Conservation (phyloP, 2,797 vertebrate species). For the Leuciscus waleckii region DNA sequence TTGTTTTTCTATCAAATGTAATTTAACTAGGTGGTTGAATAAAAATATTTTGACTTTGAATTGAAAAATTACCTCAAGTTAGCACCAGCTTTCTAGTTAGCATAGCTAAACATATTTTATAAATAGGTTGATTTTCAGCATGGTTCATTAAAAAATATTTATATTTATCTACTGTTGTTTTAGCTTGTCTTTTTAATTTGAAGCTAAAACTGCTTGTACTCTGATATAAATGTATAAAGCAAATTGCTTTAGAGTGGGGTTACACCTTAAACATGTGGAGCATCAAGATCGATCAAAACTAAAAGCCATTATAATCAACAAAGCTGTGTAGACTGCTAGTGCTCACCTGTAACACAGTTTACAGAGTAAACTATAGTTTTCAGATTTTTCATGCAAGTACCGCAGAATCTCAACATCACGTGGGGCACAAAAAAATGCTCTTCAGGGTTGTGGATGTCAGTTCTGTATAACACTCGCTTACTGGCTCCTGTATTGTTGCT, state of each 20-base stretch:
- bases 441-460: slow-evolving; percentile 19
- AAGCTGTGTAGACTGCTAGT: neutral
- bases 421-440: neutral
- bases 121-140: no score
- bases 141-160: no score
- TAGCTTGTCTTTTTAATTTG: no score
- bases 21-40: no score
- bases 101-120: no score
- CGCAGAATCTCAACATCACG: neutral
- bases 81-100: no score
- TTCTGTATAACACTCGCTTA: slow-evolving; percentile 11
- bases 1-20: no score
- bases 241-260: neutral
- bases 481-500: slow-evolving; percentile 30
- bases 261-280: neutral
- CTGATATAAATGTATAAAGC: no score
- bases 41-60: no score
- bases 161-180: no score
- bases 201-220: no score
- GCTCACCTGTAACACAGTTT: slow-evolving; percentile 10
- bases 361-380: neutral
- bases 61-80: no score
- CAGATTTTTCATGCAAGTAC: neutral
- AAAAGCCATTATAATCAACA: neutral
- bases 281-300: neutral